Conservation (phyloP, 2,113 vertebrate species). For the Nyctereutes procyonoides region DNA sequence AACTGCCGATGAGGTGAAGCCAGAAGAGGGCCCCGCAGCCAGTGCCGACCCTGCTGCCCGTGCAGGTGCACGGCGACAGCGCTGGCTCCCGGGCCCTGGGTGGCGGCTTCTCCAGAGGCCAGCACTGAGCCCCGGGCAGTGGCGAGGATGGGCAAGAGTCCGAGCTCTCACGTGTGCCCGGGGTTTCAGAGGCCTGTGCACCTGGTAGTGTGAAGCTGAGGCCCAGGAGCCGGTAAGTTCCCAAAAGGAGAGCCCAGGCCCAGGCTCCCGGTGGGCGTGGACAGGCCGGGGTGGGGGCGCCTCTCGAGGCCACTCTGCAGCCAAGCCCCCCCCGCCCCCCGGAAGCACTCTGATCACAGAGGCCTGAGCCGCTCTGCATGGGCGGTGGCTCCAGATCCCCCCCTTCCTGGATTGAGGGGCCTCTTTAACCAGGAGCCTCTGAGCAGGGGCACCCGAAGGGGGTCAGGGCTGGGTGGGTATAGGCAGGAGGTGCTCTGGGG, state of each 20-base stretch:
- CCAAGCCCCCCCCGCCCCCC: too few species aligned
- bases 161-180: too few species aligned
- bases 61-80: not conserved
- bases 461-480: too few species aligned
- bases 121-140: not conserved
- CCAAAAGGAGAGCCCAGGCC: not conserved
- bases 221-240: not conserved
- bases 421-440: too few species aligned
- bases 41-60: too few species aligned
- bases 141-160: not conserved
- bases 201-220: not conserved
- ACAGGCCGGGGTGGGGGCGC: not conserved
- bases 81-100: too few species aligned
- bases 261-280: accelerated
- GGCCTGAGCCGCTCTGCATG: not conserved
- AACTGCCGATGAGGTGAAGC: not conserved
- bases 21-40: not conserved
- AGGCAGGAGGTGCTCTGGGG: too few species aligned
- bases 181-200: too few species aligned
- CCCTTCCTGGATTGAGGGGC: too few species aligned
- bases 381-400: not conserved
- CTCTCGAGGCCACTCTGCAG: not conserved
- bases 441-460: too few species aligned
- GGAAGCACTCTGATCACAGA: too few species aligned
- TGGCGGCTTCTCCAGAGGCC: not conserved